Evolutionary conservation across 2,888 invertebrate species (phyloP), one percentile per base, ranked within the genome.

Genomic region (Limnephilus lunatus): DNA sequence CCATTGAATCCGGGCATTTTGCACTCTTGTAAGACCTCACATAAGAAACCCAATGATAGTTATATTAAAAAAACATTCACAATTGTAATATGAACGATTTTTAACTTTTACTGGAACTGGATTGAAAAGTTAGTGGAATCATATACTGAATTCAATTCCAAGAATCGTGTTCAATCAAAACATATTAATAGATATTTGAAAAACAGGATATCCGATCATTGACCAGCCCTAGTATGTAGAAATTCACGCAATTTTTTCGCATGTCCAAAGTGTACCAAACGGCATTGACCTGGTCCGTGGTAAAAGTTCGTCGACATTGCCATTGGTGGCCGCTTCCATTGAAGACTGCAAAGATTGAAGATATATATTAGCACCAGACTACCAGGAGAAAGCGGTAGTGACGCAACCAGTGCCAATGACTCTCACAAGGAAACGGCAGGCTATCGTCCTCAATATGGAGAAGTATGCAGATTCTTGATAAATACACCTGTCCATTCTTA

Each of bases 401-500:
- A 68, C 68, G 68, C 68, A 68, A 68, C 68, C 68, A 68, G 68
- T 68, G 68, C 68, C 68, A 68, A 68, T 68, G 68, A 68, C 68
- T 68, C 68, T 25, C 68, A 68, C 68, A 25, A 68, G 68, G 68
- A 68, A 68, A 68, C 53, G 68, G 68, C 68, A 68, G 68, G 68
- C 25, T 68, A 68, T 68, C 68, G 68, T 68, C 68, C 68, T n/a
- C 68, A 68, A 68, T 68, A 68, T n/a, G 68, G 68, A 68, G 68
- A 25, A n/a, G 25, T 68, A 68, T 68, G 68, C 68, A 68, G 25
- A 68, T 68, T 68, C 68, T 68, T n/a, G 1, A n/a, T n/a, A n/a
- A 68, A 68, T 68, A 68, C 68, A 68, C 68, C 68, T 68, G 68
- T 68, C 25, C 68, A n/a, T n/a, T 25, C 0, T 25, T 68, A 3